These are phyloP conservation scores for Albula goreensis DNA, from an alignment of 2,113 vertebrate genomes.

Conservation along the genomic window DNA sequence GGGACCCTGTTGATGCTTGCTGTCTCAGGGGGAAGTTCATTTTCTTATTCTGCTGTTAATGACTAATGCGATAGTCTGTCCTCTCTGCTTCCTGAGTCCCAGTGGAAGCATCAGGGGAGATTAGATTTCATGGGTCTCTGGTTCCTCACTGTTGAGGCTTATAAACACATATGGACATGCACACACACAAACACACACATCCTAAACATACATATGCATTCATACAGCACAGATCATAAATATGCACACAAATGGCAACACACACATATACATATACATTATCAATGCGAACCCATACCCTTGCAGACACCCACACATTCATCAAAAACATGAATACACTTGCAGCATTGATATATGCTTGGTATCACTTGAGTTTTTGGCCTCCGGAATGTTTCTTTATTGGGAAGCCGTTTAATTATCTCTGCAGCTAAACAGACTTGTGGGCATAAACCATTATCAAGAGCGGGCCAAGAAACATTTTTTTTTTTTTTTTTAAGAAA, in stretches of 20 bases:
- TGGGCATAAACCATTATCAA: not conserved
- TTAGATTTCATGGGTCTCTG: slow-evolving; percentile 10
- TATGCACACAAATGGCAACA: too few species aligned
- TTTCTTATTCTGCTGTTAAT: not conserved
- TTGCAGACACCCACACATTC: not conserved
- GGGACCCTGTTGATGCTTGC: not conserved
- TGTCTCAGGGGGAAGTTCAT: not conserved
- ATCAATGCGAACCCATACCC: too few species aligned
- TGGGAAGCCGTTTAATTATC: not conserved
- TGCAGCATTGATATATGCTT: not conserved
- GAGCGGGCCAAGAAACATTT: not conserved
- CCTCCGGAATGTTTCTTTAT: not conserved
- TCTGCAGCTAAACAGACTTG: not conserved
- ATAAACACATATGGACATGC: not conserved
- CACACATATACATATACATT: too few species aligned
- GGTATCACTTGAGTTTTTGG: not conserved
- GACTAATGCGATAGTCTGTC: slow-evolving; percentile 16
- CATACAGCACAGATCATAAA: not conserved
- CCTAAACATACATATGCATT: not conserved
- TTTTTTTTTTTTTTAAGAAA: not conserved
- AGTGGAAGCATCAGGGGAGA: not conserved
- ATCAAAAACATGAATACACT: not conserved
- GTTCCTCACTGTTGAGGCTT: not conserved
- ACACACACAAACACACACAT: not conserved
- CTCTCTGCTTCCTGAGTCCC: slow-evolving; percentile 19